Evolutionary conservation across 2,888 invertebrate genomes (phyloP).

Genomic region (Trichopoda pennipes): DNA sequence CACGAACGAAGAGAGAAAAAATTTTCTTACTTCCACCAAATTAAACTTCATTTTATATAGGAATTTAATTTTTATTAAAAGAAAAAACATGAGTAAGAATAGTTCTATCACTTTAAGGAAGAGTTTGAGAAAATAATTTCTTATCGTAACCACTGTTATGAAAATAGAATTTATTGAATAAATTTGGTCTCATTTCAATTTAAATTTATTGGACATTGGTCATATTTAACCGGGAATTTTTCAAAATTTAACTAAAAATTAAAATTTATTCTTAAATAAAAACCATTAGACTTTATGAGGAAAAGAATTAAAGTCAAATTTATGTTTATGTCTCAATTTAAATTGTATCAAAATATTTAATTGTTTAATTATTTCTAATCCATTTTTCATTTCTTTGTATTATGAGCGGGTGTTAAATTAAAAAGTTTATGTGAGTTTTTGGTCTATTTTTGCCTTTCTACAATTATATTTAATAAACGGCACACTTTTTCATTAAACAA

Average conservation of each 20-base stretch:
- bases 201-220: constrained; percentile 30
- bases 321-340: background rate
- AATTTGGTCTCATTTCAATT: constrained; percentile 55
- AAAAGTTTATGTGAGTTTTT: constrained; percentile 33
- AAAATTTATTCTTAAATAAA: constrained; percentile 22
- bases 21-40: no score
- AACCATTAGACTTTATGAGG: background rate
- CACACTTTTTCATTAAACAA: constrained; percentile 59
- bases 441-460: background rate
- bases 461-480: constrained; percentile 43
- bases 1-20: no score
- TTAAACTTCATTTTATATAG: no score
- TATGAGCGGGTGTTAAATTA: constrained; percentile 48
- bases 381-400: constrained; percentile 7
- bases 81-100: no score
- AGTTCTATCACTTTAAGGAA: no score
- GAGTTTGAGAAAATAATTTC: no score
- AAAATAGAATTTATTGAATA: background rate
- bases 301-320: constrained; percentile 34
- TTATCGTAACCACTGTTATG: no score
- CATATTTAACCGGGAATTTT: constrained; percentile 42
- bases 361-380: constrained; percentile 19
- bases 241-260: constrained; percentile 27
- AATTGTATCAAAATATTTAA: constrained; percentile 19
- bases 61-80: no score